Evolutionary conservation across 2,888 invertebrate genomes (phyloP), one percentile per base, ranked within the genome.

Genomic region (Pseudanteris insignis): DNA sequence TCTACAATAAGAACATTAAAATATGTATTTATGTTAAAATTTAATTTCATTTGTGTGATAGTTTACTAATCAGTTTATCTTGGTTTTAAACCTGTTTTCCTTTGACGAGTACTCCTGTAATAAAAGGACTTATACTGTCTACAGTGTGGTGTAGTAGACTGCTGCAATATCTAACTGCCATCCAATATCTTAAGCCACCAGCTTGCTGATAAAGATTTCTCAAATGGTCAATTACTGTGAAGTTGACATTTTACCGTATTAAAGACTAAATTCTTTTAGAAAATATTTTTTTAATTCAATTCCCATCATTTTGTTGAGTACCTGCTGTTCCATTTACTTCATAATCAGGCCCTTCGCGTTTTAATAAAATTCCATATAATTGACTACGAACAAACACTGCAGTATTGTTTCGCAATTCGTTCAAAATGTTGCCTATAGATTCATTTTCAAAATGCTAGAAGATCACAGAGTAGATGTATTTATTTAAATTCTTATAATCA

Each of bases 31-130:
- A n/a, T n/a, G n/a, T n/a, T n/a, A n/a, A n/a, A n/a, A n/a, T n/a
- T n/a, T n/a, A n/a, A n/a, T n/a, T n/a, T n/a, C n/a, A n/a, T n/a
- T n/a, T n/a, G n/a, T n/a, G n/a, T n/a, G n/a, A n/a, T n/a, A n/a
- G n/a, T n/a, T n/a, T n/a, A n/a, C n/a, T n/a, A n/a, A n/a, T n/a
- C n/a, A n/a, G n/a, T n/a, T n/a, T n/a, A n/a, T n/a, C n/a, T n/a
- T n/a, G n/a, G n/a, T n/a, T n/a, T n/a, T n/a, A n/a, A n/a, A 93
- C 94, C 86, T 97, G 96, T 81, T 98, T 99, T 62, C 98, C 98
- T 81, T 96, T 92, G 29, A 99, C 99, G 36, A 99, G 85, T 66
- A 99, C 93, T 26, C 95, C 94, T 29, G 99, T 99, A 72, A 99
- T 96, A 76, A 96, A 96, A 2, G 99, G 99, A 81, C 96, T 96